These are phyloP conservation scores for Macrosiphum euphorbiae DNA, from an alignment of 2,888 invertebrate species.

Conservation along the genomic window DNA sequence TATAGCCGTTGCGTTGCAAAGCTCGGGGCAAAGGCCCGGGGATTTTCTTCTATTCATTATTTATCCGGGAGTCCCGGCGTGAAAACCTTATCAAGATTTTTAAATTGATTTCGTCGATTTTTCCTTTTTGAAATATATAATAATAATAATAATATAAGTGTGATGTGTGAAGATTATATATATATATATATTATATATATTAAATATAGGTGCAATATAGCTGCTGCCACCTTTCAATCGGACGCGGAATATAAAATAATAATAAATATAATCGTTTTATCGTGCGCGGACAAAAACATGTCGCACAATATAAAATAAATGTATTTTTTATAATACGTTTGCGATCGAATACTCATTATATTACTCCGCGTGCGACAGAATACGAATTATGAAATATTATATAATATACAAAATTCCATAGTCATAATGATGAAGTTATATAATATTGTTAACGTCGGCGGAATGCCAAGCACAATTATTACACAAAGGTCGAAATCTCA, in stretches of 20 bases:
- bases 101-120: conserved; percentile 64
- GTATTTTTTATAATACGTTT: not conserved
- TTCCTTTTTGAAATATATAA: not conserved
- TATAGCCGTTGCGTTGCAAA: not conserved
- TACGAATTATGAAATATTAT: not conserved
- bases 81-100: conserved; percentile 63
- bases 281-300: not conserved
- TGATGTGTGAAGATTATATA: not conserved
- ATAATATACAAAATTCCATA: not conserved
- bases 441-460: not conserved
- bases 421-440: not conserved
- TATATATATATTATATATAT: too few relatives aligned
- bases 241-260: not conserved
- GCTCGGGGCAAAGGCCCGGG: conserved; percentile 45
- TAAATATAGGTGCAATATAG: not conserved
- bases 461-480: not conserved
- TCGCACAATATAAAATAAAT: not conserved
- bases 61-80: conserved; percentile 52
- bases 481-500: not conserved
- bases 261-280: not conserved
- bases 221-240: conserved; percentile 19
- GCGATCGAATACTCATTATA: not conserved
- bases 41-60: conserved; percentile 65
- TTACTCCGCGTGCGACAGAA: not conserved
- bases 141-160: not conserved